Conservation (phyloP, 2,113 vertebrate species). For the Stigmatopora argus region DNA sequence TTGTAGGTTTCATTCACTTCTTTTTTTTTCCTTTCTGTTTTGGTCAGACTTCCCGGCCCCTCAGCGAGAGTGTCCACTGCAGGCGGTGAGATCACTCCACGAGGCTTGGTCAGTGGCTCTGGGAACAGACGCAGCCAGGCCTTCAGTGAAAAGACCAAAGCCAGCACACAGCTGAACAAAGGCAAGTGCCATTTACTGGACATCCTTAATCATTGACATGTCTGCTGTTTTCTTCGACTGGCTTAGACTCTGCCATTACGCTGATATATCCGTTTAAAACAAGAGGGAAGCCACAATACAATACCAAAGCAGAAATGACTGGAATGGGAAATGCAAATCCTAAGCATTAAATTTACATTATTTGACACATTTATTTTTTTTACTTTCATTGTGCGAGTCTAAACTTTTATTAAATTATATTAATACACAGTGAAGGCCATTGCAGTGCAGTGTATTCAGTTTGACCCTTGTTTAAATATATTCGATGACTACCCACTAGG, state of each 20-base stretch:
- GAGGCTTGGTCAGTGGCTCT: conserved; percentile 72
- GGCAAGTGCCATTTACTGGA: conserved; percentile 64
- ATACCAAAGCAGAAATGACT: not conserved
- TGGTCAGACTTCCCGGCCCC: conserved; percentile 87
- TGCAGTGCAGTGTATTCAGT: conserved; percentile 25
- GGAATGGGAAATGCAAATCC: not conserved
- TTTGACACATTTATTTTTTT: not conserved
- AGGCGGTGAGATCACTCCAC: conserved; percentile 79
- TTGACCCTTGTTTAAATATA: conserved; percentile 21
- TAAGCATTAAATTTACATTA: not conserved
- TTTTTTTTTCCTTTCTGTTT: not conserved
- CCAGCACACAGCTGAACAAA: conserved; percentile 76
- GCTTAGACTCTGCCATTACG: not conserved
- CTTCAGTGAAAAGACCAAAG: conserved; percentile 91
- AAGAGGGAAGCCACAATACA: not conserved
- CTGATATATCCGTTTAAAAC: not conserved
- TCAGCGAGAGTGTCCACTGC: conserved; percentile 80
- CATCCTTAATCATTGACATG: not conserved
- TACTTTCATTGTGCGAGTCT: not conserved
- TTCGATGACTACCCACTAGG: conserved; percentile 32
- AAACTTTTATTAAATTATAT: conserved; percentile 20
- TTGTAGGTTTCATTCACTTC: not conserved
- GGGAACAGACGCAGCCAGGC: conserved; percentile 92
- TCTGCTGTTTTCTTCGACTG: not conserved
- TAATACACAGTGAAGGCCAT: conserved; percentile 6